Evolutionary conservation across 1,140 invertebrate genomes (phyloP).

Genomic region (Hycleus cichorii): DNA sequence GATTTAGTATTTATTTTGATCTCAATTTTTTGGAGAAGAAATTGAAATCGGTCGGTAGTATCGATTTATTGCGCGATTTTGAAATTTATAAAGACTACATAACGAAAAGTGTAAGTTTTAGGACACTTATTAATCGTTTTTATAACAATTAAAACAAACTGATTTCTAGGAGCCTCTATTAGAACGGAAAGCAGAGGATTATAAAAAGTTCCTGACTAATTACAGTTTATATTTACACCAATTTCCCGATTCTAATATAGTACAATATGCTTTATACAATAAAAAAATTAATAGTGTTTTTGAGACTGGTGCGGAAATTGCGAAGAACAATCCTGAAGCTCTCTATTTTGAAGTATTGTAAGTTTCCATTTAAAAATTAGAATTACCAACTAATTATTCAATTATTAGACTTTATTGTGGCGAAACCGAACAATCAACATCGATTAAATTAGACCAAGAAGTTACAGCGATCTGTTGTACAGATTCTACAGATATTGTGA

Average conservation of each 20-base stretch:
- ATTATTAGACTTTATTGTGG: conserved; percentile 3
- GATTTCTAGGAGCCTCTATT: conserved; percentile 3
- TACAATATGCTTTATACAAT: conserved; percentile 26
- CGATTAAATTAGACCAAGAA: conserved; percentile 19
- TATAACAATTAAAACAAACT: background rate
- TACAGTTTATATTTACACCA: conserved; percentile 22
- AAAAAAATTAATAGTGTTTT: conserved; percentile 18
- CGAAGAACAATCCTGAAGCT: conserved; percentile 4
- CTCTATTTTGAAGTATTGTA: conserved; percentile 23
- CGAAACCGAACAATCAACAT: conserved; percentile 8
- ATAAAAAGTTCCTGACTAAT: conserved; percentile 24
- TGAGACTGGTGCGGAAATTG: conserved; percentile 18
- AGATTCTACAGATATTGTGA: conserved; percentile 14
- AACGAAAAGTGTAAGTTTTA: conserved; percentile 16
- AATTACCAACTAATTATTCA: background rate
- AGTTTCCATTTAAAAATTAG: background rate
- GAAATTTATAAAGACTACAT: conserved; percentile 36
- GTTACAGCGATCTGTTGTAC: conserved; percentile 23
- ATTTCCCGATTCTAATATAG: conserved; percentile 23
- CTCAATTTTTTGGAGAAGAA: conserved; percentile 40
- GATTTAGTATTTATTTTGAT: conserved; percentile 39
- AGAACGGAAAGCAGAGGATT: conserved; percentile 17
- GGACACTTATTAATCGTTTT: background rate
- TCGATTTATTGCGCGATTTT: conserved; percentile 40
- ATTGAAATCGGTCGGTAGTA: conserved; percentile 34